A percentile compares a stretch with the other conserved stretches of the same genome.
These are phyloP conservation scores for Lipophrys pholis DNA, from an alignment of 2,113 vertebrate species.

Conservation along the genomic window DNA sequence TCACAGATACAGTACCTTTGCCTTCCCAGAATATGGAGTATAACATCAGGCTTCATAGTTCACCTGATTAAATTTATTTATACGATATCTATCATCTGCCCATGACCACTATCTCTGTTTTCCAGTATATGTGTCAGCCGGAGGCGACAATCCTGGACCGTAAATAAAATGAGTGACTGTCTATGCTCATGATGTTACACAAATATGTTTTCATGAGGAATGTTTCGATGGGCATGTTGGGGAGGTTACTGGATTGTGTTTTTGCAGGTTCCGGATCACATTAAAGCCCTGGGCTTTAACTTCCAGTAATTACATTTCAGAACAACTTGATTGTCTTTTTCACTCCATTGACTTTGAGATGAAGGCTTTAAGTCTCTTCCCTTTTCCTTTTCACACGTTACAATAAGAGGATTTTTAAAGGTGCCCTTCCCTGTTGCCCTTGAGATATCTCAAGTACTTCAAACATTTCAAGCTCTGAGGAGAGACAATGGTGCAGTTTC, in stretches of 20 bases:
- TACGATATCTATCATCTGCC: slow-evolving; percentile 12
- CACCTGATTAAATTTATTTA: slow-evolving; percentile 32
- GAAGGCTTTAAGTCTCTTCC: slow-evolving; percentile 63
- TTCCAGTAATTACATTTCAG: slow-evolving; percentile 73
- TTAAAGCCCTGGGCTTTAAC: slow-evolving; percentile 64
- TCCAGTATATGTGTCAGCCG: not conserved
- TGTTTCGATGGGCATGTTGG: too few relatives aligned
- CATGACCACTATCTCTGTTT: not conserved
- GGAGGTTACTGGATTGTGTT: slow-evolving; percentile 41
- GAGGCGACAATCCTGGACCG: not conserved
- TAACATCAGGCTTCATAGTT: slow-evolving; percentile 25
- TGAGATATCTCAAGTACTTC: slow-evolving; percentile 73
- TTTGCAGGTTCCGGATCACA: slow-evolving; percentile 51
- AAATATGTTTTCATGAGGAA: slow-evolving; percentile 4
- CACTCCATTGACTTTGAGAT: slow-evolving; percentile 64
- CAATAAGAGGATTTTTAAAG: slow-evolving; percentile 67
- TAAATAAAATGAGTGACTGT: not conserved
- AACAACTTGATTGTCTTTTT: slow-evolving; percentile 76
- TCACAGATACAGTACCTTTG: not conserved
- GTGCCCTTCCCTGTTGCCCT: slow-evolving; percentile 70
- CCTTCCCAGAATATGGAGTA: slow-evolving; percentile 14
- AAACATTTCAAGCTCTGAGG: slow-evolving; percentile 68
- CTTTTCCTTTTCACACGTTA: slow-evolving; percentile 41
- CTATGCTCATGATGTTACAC: not conserved
- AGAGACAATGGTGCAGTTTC: slow-evolving; percentile 66